These are phyloP conservation scores for Schrankia costaestrigalis DNA, from an alignment of 2,888 invertebrate species.

Conservation along the genomic window DNA sequence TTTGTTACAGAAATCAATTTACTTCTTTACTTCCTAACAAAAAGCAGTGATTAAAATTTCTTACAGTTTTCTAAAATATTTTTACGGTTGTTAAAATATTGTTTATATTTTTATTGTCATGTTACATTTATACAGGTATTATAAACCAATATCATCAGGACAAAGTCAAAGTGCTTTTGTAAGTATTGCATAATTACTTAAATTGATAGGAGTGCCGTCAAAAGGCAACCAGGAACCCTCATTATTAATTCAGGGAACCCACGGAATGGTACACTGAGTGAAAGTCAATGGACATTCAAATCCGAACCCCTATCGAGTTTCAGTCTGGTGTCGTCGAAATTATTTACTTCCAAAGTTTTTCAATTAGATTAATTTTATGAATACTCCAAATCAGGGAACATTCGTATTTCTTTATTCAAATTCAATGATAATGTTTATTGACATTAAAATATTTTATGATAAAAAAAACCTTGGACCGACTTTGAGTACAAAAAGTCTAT, in stretches of 20 bases:
- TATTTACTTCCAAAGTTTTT: conserved; percentile 39
- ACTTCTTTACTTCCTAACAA: no score
- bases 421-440: no score
- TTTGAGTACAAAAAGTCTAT: no score
- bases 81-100: no score
- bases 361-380: conserved; percentile 42
- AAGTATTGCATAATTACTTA: conserved; percentile 16
- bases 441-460: no score
- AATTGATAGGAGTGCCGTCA: conserved; percentile 18
- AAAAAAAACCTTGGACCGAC: no score
- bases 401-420: conserved; percentile 11
- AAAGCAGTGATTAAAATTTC: no score
- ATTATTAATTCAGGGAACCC: conserved; percentile 23
- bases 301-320: conserved; percentile 25
- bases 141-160: no score
- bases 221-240: conserved; percentile 7
- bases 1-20: no score
- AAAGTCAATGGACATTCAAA: conserved; percentile 31
- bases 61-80: no score
- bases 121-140: no score
- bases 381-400: conserved; percentile 38
- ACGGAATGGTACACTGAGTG: conserved; percentile 16
- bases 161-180: conserved; percentile 4
- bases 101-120: no score
- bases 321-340: conserved; percentile 29